Base-by-base conservation (phyloP, 2,797 vertebrate genomes). In the Tangara arthus region DNA sequence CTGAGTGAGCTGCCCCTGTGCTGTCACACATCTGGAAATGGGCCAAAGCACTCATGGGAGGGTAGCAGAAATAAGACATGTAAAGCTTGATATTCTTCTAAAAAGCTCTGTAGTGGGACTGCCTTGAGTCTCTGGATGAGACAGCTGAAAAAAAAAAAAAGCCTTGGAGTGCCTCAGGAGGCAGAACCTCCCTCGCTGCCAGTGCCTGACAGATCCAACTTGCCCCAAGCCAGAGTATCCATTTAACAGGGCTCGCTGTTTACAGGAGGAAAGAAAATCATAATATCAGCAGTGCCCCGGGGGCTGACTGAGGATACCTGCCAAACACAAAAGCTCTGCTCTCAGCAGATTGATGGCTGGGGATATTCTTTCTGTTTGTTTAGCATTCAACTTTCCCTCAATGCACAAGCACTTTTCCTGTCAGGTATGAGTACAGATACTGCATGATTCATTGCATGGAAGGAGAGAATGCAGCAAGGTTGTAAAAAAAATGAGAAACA, bases 261-360 rank as follows among this genome's bases (percentile, higher is more conserved):
- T 94, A 91, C 63, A 93, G 60, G 47, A 49, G 69, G 70, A 88
- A 89, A 61, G 70, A 83, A 93, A 92, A 87, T 32, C 83, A 32
- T 66, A 65, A 26, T 56, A 79, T 79, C 72, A 27, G 15, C 44
- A 84, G 30, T 37, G 65, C 73, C 75, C 61, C 10, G 7, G 41
- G 87, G 82, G 85, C 76, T 87, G 70, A 91, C 82, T 55, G 77
- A 87, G 82, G 70, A 94, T 56, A 84, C 60, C 52, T 94, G 95
- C 91, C 95, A 96, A 96, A 88, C 2, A 70, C 32, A 84, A 94
- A 86, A 94, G 80, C 56, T 73, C 89, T 77, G 80, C 80, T 94
- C 89, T 92, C 87, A 83, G 70, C 66, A 91, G 70, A 94, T 30
- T 47, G 80, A 94, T 82, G 75, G 90, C 68, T 72, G 23, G 52